These are phyloP conservation scores for Arvicanthis niloticus DNA, from an alignment of 2,113 vertebrate species.

Conservation along the genomic window DNA sequence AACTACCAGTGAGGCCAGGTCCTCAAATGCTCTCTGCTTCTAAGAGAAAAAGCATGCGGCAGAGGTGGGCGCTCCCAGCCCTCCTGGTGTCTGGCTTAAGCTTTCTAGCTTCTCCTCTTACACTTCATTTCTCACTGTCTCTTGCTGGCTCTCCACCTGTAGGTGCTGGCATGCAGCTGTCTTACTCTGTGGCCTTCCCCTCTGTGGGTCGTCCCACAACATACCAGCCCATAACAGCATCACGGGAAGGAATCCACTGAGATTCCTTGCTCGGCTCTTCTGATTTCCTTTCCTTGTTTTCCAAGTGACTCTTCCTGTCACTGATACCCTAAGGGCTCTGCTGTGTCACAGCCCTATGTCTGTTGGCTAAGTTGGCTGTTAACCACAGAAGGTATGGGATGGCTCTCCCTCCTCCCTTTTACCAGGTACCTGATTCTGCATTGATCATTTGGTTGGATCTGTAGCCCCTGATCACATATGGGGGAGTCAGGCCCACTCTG, in stretches of 20 bases:
- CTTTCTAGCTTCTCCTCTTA: not conserved
- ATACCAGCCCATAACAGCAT: not conserved
- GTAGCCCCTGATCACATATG: too few relatives aligned
- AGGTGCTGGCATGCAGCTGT: not conserved
- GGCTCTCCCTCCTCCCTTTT: too few relatives aligned
- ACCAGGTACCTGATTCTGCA: not conserved
- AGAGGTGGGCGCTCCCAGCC: not conserved
- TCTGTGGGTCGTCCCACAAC: not conserved
- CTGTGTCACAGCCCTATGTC: not conserved
- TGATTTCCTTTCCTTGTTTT: not conserved
- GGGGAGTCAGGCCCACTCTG: too few relatives aligned
- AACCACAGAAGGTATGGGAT: not conserved
- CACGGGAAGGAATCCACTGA: not conserved
- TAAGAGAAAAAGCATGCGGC: not conserved
- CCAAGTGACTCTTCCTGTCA: not conserved
- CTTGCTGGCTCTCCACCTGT: not conserved
- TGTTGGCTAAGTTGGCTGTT: not conserved
- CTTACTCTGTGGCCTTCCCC: not conserved
- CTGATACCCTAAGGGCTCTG: not conserved
- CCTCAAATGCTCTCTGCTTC: not conserved
- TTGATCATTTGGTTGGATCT: not conserved
- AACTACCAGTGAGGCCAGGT: not conserved
- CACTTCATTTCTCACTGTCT: not conserved
- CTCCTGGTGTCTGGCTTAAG: not conserved
- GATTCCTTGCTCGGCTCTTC: not conserved